Percentiles rank a stretch among this genome's conserved stretches.
These are phyloP conservation scores for Cavia aperea DNA, from an alignment of 2,113 vertebrate species.

Conservation along the genomic window DNA sequence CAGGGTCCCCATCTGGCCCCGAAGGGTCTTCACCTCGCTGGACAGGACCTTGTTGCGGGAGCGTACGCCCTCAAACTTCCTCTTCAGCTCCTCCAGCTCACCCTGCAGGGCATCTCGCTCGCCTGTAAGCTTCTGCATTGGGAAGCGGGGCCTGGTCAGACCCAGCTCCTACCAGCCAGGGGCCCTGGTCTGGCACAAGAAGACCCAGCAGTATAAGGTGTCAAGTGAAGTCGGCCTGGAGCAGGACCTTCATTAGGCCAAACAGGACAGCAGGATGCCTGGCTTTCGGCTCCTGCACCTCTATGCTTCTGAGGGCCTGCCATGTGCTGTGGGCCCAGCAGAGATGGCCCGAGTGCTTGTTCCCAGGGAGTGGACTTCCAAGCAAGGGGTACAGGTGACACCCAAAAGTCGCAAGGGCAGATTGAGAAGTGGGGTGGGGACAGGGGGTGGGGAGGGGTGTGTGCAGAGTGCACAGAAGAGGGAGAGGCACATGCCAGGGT, in stretches of 20 bases:
- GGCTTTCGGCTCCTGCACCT: background rate
- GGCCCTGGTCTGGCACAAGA: background rate
- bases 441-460: background rate
- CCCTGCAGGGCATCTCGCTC: slow-evolving; percentile 81
- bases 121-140: slow-evolving; percentile 76
- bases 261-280: background rate
- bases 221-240: background rate
- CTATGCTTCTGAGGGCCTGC: background rate
- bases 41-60: slow-evolving; percentile 85
- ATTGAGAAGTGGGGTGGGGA: background rate
- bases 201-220: background rate
- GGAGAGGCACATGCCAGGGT: background rate
- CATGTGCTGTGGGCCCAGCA: background rate
- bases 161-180: rapidly evolving
- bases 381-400: background rate
- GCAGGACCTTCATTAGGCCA: background rate
- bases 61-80: slow-evolving; percentile 80
- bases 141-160: background rate
- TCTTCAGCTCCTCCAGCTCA: slow-evolving; percentile 82
- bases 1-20: slow-evolving; percentile 82
- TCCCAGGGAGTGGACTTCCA: background rate
- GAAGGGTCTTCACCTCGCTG: slow-evolving; percentile 83
- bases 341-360: background rate
- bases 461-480: background rate
- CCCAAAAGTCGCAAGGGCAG: background rate